phyloP scores from a whole-genome alignment of 2,113 vertebrate genomes.

The Procapra przewalskii region DNA sequence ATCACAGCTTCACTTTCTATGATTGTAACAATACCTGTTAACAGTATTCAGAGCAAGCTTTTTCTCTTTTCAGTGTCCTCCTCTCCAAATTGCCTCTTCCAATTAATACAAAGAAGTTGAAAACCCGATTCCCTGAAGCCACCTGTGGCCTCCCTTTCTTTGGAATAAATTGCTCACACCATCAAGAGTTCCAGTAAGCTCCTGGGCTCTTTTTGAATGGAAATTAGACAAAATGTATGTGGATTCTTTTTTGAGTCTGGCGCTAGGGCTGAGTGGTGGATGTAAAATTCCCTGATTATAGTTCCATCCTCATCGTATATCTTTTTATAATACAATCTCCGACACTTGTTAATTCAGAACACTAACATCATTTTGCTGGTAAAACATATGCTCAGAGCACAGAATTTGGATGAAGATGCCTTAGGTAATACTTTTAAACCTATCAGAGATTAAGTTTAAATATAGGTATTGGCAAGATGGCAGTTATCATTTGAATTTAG shows the following conservation, averaged over 20 bases:
- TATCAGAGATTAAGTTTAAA: background rate
- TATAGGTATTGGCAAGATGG: background rate
- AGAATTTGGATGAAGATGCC: background rate
- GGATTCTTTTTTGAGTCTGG: background rate
- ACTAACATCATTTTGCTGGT: background rate
- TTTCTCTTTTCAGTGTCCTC: background rate
- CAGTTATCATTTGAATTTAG: slow-evolving; percentile 11
- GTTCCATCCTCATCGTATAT: background rate
- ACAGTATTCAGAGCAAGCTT: background rate
- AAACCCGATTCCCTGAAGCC: background rate
- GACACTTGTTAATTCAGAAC: slow-evolving; percentile 11
- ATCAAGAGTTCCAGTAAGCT: background rate
- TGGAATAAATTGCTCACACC: background rate
- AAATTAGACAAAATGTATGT: slow-evolving; percentile 44
- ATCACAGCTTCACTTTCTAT: background rate
- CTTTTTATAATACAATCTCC: background rate
- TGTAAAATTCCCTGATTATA: slow-evolving; percentile 10
- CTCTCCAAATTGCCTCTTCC: background rate
- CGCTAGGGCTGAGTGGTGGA: background rate
- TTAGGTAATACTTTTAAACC: slow-evolving; percentile 7
- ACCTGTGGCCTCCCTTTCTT: background rate
- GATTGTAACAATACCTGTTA: background rate
- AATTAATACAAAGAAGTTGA: slow-evolving; percentile 10
- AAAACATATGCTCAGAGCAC: background rate
- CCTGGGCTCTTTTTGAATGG: slow-evolving; percentile 12